These are phyloP conservation scores for Ceratosolen solmsi DNA, from an alignment of 1,140 invertebrate species.

Conservation along the genomic window DNA sequence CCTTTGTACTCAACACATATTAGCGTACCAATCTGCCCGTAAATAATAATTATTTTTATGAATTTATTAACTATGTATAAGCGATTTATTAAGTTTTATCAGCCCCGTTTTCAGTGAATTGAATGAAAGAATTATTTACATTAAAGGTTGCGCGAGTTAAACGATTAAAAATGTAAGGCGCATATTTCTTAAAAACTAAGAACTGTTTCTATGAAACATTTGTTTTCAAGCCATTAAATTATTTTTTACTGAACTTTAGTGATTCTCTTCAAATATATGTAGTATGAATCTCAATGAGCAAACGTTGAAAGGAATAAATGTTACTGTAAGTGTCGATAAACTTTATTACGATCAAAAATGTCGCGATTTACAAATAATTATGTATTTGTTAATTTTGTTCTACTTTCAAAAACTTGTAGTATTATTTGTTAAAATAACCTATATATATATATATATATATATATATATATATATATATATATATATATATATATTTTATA, in stretches of 20 bases:
- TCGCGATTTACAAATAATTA: conserved; percentile 46
- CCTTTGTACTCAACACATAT: conserved; percentile 1
- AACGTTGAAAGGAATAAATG: conserved; percentile 43
- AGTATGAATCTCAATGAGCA: conserved; percentile 46
- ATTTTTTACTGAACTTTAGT: conserved; percentile 40
- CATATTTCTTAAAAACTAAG: conserved; percentile 27
- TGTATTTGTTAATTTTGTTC: conserved; percentile 39
- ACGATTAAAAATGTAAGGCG: conserved; percentile 17
- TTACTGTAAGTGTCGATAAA: conserved; percentile 48
- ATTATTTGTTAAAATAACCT: conserved; percentile 38
- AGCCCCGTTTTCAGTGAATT: neutral
- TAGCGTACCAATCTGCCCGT: conserved; percentile 15
- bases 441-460: too few relatives aligned
- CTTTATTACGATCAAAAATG: conserved; percentile 46
- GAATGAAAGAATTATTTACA: conserved; percentile 32
- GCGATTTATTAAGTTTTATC: neutral
- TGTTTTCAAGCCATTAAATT: conserved; percentile 39
- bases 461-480: too few relatives aligned
- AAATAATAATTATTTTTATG: conserved; percentile 28
- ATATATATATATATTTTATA: too few relatives aligned
- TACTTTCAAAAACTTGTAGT: conserved; percentile 26
- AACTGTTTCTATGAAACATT: conserved; percentile 23
- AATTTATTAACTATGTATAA: conserved; percentile 27
- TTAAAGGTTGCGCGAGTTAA: conserved; percentile 24
- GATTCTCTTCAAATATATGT: conserved; percentile 37